These are phyloP conservation scores for Elanoides forficatus DNA, from an alignment of 2,113 vertebrate species.

Conservation along the genomic window DNA sequence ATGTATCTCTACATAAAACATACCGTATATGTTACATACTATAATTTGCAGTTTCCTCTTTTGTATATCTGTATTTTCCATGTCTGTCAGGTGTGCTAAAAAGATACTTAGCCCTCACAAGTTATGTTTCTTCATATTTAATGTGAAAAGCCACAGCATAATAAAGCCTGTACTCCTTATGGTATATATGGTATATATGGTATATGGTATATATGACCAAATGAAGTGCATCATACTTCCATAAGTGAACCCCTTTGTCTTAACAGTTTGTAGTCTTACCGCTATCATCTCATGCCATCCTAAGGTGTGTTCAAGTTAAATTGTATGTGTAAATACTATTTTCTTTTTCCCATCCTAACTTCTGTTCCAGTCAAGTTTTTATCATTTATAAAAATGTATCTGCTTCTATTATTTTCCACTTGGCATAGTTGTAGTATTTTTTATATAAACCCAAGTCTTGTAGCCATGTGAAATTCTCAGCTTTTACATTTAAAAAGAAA, in stretches of 20 bases:
- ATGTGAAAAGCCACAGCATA: not conserved
- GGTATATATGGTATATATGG: not conserved
- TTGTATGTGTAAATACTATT: not conserved
- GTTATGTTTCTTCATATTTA: not conserved
- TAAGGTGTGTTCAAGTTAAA: not conserved
- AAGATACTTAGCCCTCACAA: not conserved
- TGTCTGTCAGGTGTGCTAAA: not conserved
- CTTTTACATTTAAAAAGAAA: not conserved
- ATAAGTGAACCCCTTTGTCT: not conserved
- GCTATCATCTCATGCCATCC: not conserved
- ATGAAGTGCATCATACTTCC: not conserved
- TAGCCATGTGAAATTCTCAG: not conserved
- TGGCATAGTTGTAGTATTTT: not conserved
- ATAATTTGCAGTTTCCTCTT: not conserved
- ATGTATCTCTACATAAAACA: not conserved
- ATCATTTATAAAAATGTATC: not conserved
- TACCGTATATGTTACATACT: rapidly evolving
- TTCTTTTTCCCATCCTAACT: not conserved
- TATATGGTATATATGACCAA: not conserved
- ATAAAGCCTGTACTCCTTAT: not conserved
- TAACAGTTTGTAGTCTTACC: not conserved
- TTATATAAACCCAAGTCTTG: not conserved
- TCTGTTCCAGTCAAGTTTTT: not conserved
- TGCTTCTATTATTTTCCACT: not conserved
- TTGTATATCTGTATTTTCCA: not conserved